Conservation (phyloP, 1,140 invertebrate genomes). For the Hylaeus anthracinus region DNA sequence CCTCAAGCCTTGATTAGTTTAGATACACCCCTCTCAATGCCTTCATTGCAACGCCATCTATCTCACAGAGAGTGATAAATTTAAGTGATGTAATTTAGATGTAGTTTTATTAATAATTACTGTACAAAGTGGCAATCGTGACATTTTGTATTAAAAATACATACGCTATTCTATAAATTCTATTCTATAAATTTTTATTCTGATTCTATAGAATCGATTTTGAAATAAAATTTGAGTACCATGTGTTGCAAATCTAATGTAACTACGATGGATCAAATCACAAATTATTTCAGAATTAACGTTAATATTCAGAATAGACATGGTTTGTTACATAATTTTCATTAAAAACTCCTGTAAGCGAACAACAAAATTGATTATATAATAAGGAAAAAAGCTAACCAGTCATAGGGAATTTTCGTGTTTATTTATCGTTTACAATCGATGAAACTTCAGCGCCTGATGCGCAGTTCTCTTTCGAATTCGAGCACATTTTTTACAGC, state of each 20-base stretch:
- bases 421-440: not conserved
- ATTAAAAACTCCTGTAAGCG: not conserved
- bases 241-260: not conserved
- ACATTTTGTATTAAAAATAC: not conserved
- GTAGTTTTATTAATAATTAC: not conserved
- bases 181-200: not conserved
- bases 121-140: not conserved
- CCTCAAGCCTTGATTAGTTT: too few species aligned
- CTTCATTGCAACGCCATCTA: not conserved
- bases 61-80: not conserved
- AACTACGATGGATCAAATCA: not conserved
- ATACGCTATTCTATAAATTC: not conserved
- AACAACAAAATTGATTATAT: not conserved
- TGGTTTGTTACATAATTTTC: not conserved
- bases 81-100: not conserved
- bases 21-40: too few species aligned
- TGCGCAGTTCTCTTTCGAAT: not conserved
- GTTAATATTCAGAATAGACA: not conserved
- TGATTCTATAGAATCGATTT: not conserved
- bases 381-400: not conserved
- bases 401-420: conserved; percentile 30
- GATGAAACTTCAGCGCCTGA: not conserved
- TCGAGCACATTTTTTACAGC: not conserved
- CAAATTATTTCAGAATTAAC: not conserved
- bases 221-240: not conserved